Evolutionary conservation across 2,113 vertebrate genomes (phyloP).

Genomic region (Plestiodon gilberti): DNA sequence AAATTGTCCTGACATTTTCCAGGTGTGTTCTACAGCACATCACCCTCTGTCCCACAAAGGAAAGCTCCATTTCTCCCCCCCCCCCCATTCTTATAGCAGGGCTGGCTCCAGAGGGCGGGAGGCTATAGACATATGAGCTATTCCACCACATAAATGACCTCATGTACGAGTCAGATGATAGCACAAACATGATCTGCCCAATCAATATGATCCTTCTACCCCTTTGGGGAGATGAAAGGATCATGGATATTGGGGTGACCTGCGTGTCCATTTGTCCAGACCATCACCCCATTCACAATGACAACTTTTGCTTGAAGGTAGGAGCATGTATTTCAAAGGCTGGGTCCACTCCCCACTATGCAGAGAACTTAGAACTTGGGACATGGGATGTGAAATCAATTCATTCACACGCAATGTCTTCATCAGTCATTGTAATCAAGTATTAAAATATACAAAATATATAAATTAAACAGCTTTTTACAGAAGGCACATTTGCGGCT

Average conservation of each 20-base stretch:
- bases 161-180: not conserved
- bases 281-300: not conserved
- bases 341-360: not conserved
- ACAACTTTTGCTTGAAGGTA: not conserved
- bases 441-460: conserved; percentile 69
- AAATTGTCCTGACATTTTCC: too few relatives aligned
- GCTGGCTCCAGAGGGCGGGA: too few relatives aligned
- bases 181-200: not conserved
- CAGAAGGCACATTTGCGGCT: conserved; percentile 68
- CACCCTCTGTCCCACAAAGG: too few relatives aligned
- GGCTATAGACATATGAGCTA: too few relatives aligned
- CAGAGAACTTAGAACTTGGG: not conserved
- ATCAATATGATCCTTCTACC: not conserved
- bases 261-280: too few relatives aligned
- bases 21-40: too few relatives aligned
- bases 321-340: not conserved
- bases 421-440: conserved; percentile 23
- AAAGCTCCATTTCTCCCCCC: too few relatives aligned
- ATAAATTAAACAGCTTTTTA: conserved; percentile 73
- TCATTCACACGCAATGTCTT: conserved; percentile 2
- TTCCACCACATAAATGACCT: too few relatives aligned
- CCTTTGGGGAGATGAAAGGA: not conserved
- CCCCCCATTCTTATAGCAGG: too few relatives aligned
- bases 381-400: not conserved
- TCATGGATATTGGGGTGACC: not conserved